Percentiles rank a stretch among this genome's conserved stretches.
phyloP scores from a whole-genome alignment of 2,113 vertebrate species.

The Shinisaurus crocodilurus region DNA sequence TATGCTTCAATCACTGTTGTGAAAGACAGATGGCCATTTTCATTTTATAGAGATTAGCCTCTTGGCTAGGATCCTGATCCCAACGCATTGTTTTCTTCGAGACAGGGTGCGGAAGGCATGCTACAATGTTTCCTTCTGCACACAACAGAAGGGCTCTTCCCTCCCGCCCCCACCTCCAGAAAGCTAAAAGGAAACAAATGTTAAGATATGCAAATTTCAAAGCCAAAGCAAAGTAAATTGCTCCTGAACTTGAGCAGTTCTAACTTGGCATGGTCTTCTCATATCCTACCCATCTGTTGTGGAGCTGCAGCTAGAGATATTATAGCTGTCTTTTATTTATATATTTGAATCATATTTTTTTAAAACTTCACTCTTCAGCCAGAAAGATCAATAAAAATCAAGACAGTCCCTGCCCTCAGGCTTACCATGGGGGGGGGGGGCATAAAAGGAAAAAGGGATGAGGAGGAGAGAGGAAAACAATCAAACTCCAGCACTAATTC shows the following conservation, averaged over 20 bases:
- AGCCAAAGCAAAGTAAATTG: background rate
- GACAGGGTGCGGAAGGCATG: background rate
- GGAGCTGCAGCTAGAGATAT: background rate
- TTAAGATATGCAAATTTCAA: background rate
- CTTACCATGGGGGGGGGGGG: too few relatives aligned
- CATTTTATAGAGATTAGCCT: background rate
- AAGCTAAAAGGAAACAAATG: background rate
- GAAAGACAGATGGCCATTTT: constrained; percentile 21
- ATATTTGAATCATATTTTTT: background rate
- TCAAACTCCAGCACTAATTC: too few relatives aligned
- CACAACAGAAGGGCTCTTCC: background rate
- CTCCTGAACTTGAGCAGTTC: background rate
- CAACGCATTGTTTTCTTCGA: background rate
- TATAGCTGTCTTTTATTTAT: background rate
- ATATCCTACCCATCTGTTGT: background rate
- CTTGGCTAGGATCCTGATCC: background rate
- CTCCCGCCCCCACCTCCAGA: background rate
- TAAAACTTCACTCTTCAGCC: background rate
- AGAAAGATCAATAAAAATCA: background rate
- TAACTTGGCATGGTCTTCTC: background rate
- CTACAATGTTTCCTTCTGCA: background rate
- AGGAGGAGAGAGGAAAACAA: background rate
- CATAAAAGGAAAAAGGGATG: background rate
- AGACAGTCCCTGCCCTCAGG: too few relatives aligned
- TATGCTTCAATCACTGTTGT: background rate